Evolutionary conservation across 2,797 vertebrate species (phyloP).

Genomic region (Mus spretus): DNA sequence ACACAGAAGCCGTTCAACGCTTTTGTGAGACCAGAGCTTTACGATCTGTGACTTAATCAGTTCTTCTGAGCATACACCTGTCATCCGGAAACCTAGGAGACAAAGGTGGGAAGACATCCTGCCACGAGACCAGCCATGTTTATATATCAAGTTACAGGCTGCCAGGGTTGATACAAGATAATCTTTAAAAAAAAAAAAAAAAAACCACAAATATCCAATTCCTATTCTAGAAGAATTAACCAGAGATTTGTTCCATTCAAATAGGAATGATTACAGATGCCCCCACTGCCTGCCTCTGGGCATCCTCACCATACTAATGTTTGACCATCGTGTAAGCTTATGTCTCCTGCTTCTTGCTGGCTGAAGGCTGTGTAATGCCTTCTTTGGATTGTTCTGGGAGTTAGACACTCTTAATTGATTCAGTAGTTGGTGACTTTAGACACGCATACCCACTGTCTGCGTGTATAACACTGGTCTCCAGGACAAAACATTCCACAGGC

Average conservation of each 20-base stretch:
- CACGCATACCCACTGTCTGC: rapidly evolving
- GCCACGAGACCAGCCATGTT: neutral
- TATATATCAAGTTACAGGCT: neutral
- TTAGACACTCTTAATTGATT: rapidly evolving
- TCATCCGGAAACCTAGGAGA: neutral
- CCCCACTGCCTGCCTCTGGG: neutral
- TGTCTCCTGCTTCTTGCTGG: rapidly evolving
- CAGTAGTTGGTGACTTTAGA: neutral
- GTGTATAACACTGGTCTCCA: neutral
- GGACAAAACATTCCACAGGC: rapidly evolving
- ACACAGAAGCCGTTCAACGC: too few relatives aligned
- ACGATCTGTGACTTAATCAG: rapidly evolving
- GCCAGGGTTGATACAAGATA: neutral
- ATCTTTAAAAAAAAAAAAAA: neutral
- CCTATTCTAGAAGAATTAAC: neutral
- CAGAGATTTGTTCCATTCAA: rapidly evolving
- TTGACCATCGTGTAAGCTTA: rapidly evolving
- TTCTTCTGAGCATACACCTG: neutral
- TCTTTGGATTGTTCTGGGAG: rapidly evolving
- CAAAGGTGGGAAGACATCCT: neutral
- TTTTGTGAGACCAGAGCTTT: rapidly evolving
- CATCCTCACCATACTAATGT: rapidly evolving
- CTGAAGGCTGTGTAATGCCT: rapidly evolving
- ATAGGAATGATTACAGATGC: too few relatives aligned
- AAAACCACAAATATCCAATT: neutral